Base-by-base conservation (phyloP, 2,888 invertebrate genomes). In the Congeria kusceri region DNA sequence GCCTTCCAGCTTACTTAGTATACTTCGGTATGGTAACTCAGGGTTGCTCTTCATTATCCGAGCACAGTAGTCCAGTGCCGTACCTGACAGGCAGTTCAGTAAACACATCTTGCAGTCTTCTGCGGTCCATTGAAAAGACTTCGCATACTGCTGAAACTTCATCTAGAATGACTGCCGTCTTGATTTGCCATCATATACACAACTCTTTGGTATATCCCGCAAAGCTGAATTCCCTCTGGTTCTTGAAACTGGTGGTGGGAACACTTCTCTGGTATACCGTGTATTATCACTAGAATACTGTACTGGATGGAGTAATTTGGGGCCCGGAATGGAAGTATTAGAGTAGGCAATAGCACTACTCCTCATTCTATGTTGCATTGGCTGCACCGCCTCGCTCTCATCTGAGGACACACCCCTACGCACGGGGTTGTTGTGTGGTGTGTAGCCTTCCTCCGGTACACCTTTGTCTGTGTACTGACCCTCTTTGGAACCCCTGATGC, bases 111-210 rank as follows among this genome's bases (percentile, higher is more conserved):
- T 20, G 25, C 53, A 53, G 2, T 53, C 53, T 53, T 53, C 53
- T 53, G 53, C 20, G 9, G 53, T 53, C 53, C 53, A 53, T 18
- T 18, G 9, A 25, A 53, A 53, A 53, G 53, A 5, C 53, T 18
- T 2, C 11, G 53, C 53, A 18, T 53, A 53, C 20, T 53, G 23
- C 20, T 53, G n/a, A n/a, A 53, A 53, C 25, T 53, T 53, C 53
- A 53, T 53, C n/a, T 23, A 18, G n/a, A 11, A 53, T 23, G 53
- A 53, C n/a, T 53, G 53, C 53, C 53, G n/a, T 9, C 25, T 9
- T 53, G 53, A 53, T 53, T 20, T 53, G 53, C 53, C 53, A 25
- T 53, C 53, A 53, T 53, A 53, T 18, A 25, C 20, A 15, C 13
- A 9, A 53, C 2, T 23, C 20, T 53, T 53, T 2, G 53, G 20